Base-by-base conservation (phyloP, 2,888 invertebrate species). In the Hemicrepidius hirtus region DNA sequence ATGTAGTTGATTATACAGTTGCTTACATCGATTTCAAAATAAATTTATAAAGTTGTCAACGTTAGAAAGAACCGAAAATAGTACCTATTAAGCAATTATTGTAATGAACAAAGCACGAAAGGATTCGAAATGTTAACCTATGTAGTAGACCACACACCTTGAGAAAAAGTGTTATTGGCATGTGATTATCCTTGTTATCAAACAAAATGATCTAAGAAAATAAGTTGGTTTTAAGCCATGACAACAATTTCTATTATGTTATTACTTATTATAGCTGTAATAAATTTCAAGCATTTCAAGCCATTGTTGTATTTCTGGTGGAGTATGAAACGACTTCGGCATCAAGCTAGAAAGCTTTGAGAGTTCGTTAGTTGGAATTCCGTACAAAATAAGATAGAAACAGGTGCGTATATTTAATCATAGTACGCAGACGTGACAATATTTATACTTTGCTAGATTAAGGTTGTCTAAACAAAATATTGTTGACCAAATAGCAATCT, bases 371-470 rank as follows among this genome's bases (percentile, higher is more conserved):
- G 16, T 18, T 10, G 28, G 28, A 53, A 53, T 57, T 28, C 28
- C 12, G 37, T 4, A 16, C 35, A 59, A 59, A 63, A 46, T 46
- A 41, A 41, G 12, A 46, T n/a, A 35, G n/a, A 37, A 67, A 71
- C 82, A 82, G 77, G 79, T 82, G 82, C 77, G 73, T 49, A 57
- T 62, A 75, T 77, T 83, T 81, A 83, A 82, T 83, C 82, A 81
- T 78, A 80, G 80, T 80, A 79, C 80, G 85, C 81, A 83, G 84
- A 85, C 84, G 83, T 83, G 84, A 84, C 83, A 84, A 83, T 85
- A 84, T 85, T 85, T 84, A 83, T 84, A 83, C 82, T 80, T 83
- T 80, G 79, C 80, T 81, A 80, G 82, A 83, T 83, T 82, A 82
- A 81, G 81, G 80, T 81, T 81, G 81, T 81, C 82, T 79, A 80